Evolutionary conservation across 2,888 invertebrate species (phyloP).

Genomic region (Druceiella hillmani): DNA sequence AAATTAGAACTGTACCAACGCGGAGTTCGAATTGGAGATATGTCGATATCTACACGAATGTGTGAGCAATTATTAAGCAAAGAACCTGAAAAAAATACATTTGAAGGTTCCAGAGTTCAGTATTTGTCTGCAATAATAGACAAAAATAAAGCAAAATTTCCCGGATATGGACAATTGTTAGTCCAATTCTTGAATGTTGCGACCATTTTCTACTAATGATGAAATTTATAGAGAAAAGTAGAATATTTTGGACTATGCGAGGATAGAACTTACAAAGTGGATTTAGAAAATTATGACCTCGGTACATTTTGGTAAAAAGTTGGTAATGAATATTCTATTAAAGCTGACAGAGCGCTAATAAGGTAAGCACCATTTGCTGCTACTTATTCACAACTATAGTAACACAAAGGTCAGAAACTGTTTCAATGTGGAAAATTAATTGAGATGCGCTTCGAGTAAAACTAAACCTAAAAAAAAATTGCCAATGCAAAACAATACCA

Average conservation of each 20-base stretch:
- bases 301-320: conserved; percentile 19
- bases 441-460: no score
- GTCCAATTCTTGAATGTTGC: conserved; percentile 19
- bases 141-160: conserved; percentile 23
- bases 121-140: no score
- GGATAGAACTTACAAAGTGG: conserved; percentile 13
- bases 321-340: no score
- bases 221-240: conserved; percentile 14
- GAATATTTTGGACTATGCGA: conserved; percentile 11
- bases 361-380: no score
- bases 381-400: no score
- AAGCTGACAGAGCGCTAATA: no score
- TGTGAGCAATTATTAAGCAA: conserved; percentile 21
- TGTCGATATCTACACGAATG: conserved; percentile 23
- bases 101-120: conserved; percentile 21
- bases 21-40: no score
- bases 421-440: no score
- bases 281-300: conserved; percentile 20
- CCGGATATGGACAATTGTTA: conserved; percentile 19
- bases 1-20: conserved; percentile 24
- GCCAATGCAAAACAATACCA: no score
- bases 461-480: no score
- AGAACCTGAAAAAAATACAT: conserved; percentile 21
- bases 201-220: conserved; percentile 16
- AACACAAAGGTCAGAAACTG: no score